Conservation (phyloP, 1,140 invertebrate genomes). For the Catajapyx aquilonaris region DNA sequence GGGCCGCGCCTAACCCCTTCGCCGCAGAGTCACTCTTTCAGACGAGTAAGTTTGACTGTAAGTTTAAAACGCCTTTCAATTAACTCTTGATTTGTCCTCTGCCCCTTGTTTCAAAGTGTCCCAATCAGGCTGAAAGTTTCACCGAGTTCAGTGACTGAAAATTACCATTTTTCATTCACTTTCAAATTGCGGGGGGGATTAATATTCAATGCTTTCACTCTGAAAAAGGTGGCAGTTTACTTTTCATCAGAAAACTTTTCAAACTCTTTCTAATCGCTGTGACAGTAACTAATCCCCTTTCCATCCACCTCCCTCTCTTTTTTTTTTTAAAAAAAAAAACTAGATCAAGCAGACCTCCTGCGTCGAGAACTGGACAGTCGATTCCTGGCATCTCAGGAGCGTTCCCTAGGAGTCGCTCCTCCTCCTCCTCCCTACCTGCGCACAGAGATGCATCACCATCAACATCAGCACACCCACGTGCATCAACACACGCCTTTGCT, state of each 20-base stretch:
- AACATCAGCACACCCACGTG: slow-evolving; percentile 75
- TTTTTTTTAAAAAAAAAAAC: slow-evolving; percentile 12
- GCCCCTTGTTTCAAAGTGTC: no score
- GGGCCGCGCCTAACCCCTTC: slow-evolving; percentile 49
- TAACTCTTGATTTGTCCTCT: no score
- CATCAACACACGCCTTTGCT: slow-evolving; percentile 57
- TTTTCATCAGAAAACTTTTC: slow-evolving; percentile 1
- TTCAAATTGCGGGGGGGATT: background rate
- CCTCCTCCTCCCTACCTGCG: slow-evolving; percentile 43
- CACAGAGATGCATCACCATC: slow-evolving; percentile 75
- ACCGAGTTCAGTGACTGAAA: no score
- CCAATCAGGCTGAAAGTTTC: no score
- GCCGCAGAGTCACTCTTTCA: slow-evolving; percentile 70
- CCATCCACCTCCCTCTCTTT: slow-evolving; percentile 22
- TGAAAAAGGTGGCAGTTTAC: slow-evolving; percentile 1
- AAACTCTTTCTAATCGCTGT: background rate
- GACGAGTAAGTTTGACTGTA: slow-evolving; percentile 58
- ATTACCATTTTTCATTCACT: background rate
- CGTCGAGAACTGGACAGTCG: slow-evolving; percentile 76
- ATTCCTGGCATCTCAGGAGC: slow-evolving; percentile 58
- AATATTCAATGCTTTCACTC: slow-evolving; percentile 3
- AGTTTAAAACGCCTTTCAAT: no score
- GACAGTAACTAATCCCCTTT: slow-evolving; percentile 12
- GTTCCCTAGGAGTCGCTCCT: slow-evolving; percentile 28
- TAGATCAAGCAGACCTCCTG: slow-evolving; percentile 61